phyloP scores from a whole-genome alignment of 2,888 invertebrate genomes.

The Itoplectis maculator region DNA sequence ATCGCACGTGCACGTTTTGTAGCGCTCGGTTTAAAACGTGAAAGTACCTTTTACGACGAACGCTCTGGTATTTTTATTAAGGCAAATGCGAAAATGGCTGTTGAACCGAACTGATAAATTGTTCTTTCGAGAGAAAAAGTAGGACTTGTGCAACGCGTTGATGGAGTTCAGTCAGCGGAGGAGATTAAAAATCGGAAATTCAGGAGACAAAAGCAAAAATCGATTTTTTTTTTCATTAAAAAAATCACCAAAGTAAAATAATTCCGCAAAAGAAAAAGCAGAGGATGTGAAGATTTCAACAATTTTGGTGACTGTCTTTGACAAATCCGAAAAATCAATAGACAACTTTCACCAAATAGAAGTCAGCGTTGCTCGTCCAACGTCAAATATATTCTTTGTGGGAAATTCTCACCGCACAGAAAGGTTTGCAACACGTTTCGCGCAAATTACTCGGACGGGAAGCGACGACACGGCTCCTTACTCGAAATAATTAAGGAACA shows the following conservation, averaged over 20 bases:
- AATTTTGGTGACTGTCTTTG: conserved; percentile 8
- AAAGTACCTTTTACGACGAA: conserved; percentile 7
- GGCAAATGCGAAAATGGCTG: not conserved
- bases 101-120: not conserved
- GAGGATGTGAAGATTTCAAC: conserved; percentile 27
- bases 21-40: not conserved
- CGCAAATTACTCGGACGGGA: conserved; percentile 9
- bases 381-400: not conserved
- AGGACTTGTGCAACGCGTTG: not conserved
- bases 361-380: not conserved
- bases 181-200: no score
- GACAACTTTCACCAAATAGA: conserved; percentile 38
- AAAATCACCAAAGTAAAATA: not conserved
- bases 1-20: not conserved
- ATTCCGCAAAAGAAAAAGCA: not conserved
- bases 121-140: not conserved
- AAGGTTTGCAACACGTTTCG: conserved; percentile 3
- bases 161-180: no score
- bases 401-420: not conserved
- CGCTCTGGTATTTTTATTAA: not conserved
- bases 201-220: no score
- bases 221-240: not conserved
- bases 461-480: conserved; percentile 24
- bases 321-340: conserved; percentile 28
- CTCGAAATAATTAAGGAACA: not conserved